phyloP scores from a whole-genome alignment of 2,113 vertebrate species.

The Mobula birostris region DNA sequence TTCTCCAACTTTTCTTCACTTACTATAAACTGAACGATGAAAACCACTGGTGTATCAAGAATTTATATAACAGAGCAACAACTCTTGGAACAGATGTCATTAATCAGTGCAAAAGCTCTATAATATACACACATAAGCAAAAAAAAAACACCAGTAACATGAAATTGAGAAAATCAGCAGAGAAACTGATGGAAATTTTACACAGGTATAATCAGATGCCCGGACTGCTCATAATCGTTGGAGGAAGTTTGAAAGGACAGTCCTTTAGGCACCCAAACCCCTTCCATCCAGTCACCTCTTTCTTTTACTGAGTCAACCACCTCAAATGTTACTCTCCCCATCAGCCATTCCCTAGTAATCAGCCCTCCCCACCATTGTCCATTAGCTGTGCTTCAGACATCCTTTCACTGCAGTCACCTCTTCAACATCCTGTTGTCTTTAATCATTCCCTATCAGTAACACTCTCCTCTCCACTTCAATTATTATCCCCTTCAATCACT shows the following conservation, averaged over 20 bases:
- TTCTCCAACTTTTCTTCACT: not conserved
- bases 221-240: not conserved
- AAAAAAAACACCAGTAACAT: not conserved
- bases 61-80: not conserved
- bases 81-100: not conserved
- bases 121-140: too few species aligned
- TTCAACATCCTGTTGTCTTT: too few species aligned
- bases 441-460: too few species aligned
- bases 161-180: too few species aligned
- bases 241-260: not conserved
- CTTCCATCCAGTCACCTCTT: not conserved
- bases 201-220: not conserved
- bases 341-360: not conserved
- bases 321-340: not conserved
- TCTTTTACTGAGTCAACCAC: too few species aligned
- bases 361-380: too few species aligned
- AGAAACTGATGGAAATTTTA: not conserved
- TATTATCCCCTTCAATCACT: too few species aligned
- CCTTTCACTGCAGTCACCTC: too few species aligned
- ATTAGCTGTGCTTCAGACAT: too few species aligned
- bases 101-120: not conserved
- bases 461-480: too few species aligned
- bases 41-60: not conserved
- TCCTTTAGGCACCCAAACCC: not conserved
- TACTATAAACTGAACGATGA: not conserved